These are phyloP conservation scores for Leistus spinibarbis DNA, from an alignment of 2,888 invertebrate species.

Conservation along the genomic window DNA sequence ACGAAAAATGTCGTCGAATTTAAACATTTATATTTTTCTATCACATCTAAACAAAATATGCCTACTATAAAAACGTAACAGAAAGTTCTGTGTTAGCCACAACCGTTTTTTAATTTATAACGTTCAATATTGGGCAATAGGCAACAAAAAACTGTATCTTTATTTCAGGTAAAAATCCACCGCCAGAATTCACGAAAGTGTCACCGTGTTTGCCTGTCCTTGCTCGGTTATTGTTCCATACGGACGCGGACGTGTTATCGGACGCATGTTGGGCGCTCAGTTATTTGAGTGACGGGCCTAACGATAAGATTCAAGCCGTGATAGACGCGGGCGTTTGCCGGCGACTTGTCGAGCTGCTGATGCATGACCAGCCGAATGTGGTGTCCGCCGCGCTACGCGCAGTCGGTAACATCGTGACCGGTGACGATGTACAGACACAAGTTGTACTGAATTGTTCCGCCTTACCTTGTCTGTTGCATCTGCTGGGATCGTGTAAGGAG, in stretches of 20 bases:
- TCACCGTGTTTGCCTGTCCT: conserved; percentile 84
- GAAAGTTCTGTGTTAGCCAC: too few species aligned
- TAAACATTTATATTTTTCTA: too few species aligned
- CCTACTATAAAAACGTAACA: too few species aligned
- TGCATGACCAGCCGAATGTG: conserved; percentile 83
- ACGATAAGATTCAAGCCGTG: conserved; percentile 96
- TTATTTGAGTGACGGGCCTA: conserved; percentile 94
- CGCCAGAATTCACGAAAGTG: conserved; percentile 87
- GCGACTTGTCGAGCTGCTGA: conserved; percentile 60
- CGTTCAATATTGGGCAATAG: too few species aligned
- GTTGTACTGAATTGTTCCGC: conserved; percentile 91
- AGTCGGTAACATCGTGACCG: conserved; percentile 98
- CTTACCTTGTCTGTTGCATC: conserved; percentile 79
- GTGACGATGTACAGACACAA: conserved; percentile 95
- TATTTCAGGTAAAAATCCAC: conserved; percentile 76
- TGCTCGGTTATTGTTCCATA: conserved; percentile 84
- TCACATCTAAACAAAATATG: too few species aligned
- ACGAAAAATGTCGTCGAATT: too few species aligned
- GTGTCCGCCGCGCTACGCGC: conserved; percentile 92
- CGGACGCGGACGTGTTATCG: conserved; percentile 86
- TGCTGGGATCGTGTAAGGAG: conserved; percentile 79
- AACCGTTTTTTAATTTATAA: too few species aligned
- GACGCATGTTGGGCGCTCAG: conserved; percentile 98
- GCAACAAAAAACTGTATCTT: too few species aligned
- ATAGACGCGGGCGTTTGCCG: conserved; percentile 94